Evolutionary conservation across 2,113 vertebrate genomes (phyloP).

Genomic region (Pimephales promelas): DNA sequence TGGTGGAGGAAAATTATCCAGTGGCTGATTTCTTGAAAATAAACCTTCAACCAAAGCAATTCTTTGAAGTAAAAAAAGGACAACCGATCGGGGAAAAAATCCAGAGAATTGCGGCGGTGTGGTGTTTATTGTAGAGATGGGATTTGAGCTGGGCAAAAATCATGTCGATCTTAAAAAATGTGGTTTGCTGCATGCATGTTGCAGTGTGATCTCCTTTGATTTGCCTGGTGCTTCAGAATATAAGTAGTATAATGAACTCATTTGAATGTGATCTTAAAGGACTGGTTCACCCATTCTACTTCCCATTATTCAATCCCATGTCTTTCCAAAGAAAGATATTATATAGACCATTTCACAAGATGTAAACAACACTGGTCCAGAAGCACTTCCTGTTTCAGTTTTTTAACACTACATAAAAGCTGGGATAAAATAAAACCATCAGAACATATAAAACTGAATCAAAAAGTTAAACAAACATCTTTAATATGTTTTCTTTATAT

Average conservation of each 20-base stretch:
- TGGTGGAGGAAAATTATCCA: constrained; percentile 50
- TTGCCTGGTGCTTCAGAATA: constrained; percentile 8
- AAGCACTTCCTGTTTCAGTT: no score
- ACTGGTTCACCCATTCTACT: background rate
- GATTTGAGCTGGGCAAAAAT: constrained; percentile 37
- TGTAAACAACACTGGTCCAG: no score
- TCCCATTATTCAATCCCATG: background rate
- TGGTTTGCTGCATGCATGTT: constrained; percentile 75
- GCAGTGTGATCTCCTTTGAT: constrained; percentile 31
- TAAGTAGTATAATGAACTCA: background rate
- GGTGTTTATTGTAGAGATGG: constrained; percentile 38
- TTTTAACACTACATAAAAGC: no score
- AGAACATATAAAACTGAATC: no score
- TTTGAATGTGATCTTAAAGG: background rate
- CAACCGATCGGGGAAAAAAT: constrained; percentile 17
- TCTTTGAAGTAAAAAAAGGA: constrained; percentile 19
- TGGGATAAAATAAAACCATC: no score
- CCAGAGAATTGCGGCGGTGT: constrained; percentile 26
- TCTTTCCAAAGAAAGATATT: background rate
- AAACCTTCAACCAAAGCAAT: constrained; percentile 41
- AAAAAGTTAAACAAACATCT: no score
- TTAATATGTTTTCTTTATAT: no score
- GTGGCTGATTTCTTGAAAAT: constrained; percentile 19
- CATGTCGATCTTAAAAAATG: constrained; percentile 32
- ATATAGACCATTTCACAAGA: no score